Percentiles rank a stretch among this genome's conserved stretches.
phyloP scores from a whole-genome alignment of 2,113 vertebrate genomes.

The Melanocharis versteri region DNA sequence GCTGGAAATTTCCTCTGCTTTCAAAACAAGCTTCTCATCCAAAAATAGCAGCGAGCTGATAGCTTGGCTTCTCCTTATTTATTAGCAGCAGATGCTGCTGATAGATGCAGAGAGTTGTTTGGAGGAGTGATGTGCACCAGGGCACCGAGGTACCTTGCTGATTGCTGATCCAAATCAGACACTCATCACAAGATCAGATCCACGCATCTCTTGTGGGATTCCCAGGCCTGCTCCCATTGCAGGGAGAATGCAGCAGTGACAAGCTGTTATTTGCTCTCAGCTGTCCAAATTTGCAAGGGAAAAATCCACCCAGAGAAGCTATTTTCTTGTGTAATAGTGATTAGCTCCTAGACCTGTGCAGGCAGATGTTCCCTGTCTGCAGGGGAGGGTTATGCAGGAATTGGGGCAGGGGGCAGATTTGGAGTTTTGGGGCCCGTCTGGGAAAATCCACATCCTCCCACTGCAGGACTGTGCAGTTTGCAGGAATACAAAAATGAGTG shows the following conservation, averaged over 20 bases:
- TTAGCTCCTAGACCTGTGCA: not conserved
- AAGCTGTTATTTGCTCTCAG: not conserved
- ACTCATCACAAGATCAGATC: not conserved
- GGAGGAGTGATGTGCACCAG: not conserved
- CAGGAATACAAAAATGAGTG: not conserved
- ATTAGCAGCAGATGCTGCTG: slow-evolving; percentile 48
- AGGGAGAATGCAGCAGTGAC: not conserved
- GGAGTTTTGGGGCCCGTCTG: not conserved
- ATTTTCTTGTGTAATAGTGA: not conserved
- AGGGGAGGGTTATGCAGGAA: not conserved
- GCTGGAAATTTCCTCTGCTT: slow-evolving; percentile 56
- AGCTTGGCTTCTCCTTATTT: slow-evolving; percentile 41
- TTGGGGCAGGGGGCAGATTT: not conserved
- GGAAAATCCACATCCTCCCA: not conserved
- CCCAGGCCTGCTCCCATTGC: not conserved
- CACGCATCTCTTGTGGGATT: not conserved
- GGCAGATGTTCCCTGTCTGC: not conserved
- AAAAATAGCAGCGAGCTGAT: slow-evolving; percentile 46
- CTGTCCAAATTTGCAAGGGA: not conserved
- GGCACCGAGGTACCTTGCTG: not conserved
- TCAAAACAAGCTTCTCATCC: slow-evolving; percentile 19
- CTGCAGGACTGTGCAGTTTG: not conserved
- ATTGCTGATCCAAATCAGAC: not conserved
- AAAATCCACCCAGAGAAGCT: not conserved
- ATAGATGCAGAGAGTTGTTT: not conserved